Evolutionary conservation across 2,888 invertebrate genomes (phyloP).

Genomic region (Drosophila kambysellisi): DNA sequence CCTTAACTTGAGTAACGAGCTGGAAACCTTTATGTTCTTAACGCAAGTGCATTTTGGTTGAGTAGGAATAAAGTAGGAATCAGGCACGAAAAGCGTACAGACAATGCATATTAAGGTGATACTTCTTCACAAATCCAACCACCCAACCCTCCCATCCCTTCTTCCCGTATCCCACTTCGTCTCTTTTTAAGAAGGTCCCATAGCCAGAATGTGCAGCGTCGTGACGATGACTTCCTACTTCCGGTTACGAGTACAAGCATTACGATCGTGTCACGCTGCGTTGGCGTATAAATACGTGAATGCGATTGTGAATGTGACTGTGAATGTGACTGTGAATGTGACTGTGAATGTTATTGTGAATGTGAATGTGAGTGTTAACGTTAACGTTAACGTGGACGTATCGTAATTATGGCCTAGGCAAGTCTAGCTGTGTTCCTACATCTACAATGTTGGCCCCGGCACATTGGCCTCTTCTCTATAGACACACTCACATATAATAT

Average conservation of each 20-base stretch:
- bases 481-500: slow-evolving; percentile 7
- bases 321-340: slow-evolving; percentile 13
- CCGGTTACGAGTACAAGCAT: slow-evolving; percentile 43
- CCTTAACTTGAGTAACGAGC: slow-evolving; percentile 28
- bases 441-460: slow-evolving; percentile 32
- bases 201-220: slow-evolving; percentile 50
- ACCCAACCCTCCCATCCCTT: not conserved
- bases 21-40: slow-evolving; percentile 28
- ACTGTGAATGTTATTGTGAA: slow-evolving; percentile 1
- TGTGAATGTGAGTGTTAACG: not conserved
- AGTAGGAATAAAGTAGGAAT: slow-evolving; percentile 7
- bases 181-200: slow-evolving; percentile 23
- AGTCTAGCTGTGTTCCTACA: slow-evolving; percentile 24
- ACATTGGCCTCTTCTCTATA: slow-evolving; percentile 50
- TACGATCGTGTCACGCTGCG: slow-evolving; percentile 63
- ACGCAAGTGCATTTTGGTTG: slow-evolving; percentile 19
- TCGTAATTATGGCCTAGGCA: slow-evolving; percentile 48
- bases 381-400: slow-evolving; percentile 35
- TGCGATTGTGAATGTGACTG: slow-evolving; percentile 11
- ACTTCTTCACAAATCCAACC: not conserved
- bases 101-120: slow-evolving; percentile 43
- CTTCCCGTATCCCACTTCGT: not conserved
- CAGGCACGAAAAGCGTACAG: slow-evolving; percentile 34
- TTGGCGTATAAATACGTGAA: slow-evolving; percentile 48
- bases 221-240: slow-evolving; percentile 66